Evolutionary conservation across 2,888 invertebrate species (phyloP), one percentile per base, ranked within the genome.

Genomic region (Drosophila colorata): DNA sequence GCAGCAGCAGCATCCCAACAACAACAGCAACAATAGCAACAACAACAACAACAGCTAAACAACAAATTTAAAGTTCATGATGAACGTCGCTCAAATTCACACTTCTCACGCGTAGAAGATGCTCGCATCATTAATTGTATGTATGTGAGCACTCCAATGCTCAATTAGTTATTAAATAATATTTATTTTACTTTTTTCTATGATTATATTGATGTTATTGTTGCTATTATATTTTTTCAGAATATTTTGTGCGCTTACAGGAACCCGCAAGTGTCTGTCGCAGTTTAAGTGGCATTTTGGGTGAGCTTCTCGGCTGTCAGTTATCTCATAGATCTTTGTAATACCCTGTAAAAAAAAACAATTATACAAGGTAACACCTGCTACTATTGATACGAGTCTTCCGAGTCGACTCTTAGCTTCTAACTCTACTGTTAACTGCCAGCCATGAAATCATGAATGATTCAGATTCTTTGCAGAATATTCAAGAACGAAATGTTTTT

Each of bases 131-230:
- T 85, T 84, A 84, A 77, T 80, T 77, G 55, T 77, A 64, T 74
- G 69, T 72, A 23, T 73, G 57, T 40, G 70, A 55, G 53, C 72
- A 59, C 59, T 57, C 37, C 49, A 57, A 73, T 64, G 77, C 73
- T 78, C 85, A 85, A 87, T 85, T 85, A 87, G 85, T 82, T 85
- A 84, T 84, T 87, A 79, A 85, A 85, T 87, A 84, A 80, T 78
- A 72, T 74, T 74, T 74, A 44, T 64, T 61, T 71, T 68, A 41
- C 43, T 35, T 37, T 58, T 64, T 52, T n/a, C n/a, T 58, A 23
- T 28, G 28, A 46, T 43, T 6, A 31, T 47, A 20, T 16, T 37
- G 46, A n/a, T 52, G 18, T 33, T 59, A 25, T 51, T 37, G 46
- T 20, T 47, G 33, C 31, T 57, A 14, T 20, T 38, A 52, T 61